These are phyloP conservation scores for Megalurothrips usitatus DNA, from an alignment of 2,888 invertebrate species.

Conservation along the genomic window DNA sequence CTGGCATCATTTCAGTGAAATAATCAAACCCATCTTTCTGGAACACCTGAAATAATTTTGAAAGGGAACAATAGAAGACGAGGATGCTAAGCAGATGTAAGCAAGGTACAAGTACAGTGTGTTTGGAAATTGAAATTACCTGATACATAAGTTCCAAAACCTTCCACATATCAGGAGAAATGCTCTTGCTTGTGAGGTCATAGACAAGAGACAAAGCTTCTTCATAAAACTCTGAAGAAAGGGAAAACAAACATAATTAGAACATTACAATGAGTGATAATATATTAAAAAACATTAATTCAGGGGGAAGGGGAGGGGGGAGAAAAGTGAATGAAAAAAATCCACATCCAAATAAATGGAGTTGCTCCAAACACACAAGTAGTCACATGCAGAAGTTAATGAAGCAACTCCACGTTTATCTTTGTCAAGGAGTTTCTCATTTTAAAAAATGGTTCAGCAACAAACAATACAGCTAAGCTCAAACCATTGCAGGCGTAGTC, in stretches of 20 bases:
- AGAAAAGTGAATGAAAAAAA: not conserved
- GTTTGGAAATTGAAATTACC: slow-evolving; percentile 41
- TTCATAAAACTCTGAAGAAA: slow-evolving; percentile 83
- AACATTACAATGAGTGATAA: not conserved
- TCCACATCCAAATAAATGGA: not conserved
- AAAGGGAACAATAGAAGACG: slow-evolving; percentile 29
- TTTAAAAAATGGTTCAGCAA: not conserved
- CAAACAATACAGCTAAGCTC: not conserved
- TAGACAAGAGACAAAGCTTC: slow-evolving; percentile 90
- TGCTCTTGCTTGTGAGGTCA: slow-evolving; percentile 80
- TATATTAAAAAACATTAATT: not conserved
- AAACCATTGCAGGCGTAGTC: slow-evolving; percentile 22
- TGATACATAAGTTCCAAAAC: slow-evolving; percentile 82
- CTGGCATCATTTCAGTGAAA: slow-evolving; percentile 98
- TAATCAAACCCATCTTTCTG: slow-evolving; percentile 93
- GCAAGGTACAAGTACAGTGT: not conserved
- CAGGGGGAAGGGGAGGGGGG: not conserved
- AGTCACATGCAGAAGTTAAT: too few species aligned
- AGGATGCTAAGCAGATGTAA: slow-evolving; percentile 27
- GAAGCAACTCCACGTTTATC: too few species aligned
- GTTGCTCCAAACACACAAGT: not conserved
- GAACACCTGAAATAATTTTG: slow-evolving; percentile 58
- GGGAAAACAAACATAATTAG: slow-evolving; percentile 21
- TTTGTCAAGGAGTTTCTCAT: too few species aligned
- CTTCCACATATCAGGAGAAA: slow-evolving; percentile 95